Base-by-base conservation (phyloP, 2,888 invertebrate species). In the Mythimna vitellina region DNA sequence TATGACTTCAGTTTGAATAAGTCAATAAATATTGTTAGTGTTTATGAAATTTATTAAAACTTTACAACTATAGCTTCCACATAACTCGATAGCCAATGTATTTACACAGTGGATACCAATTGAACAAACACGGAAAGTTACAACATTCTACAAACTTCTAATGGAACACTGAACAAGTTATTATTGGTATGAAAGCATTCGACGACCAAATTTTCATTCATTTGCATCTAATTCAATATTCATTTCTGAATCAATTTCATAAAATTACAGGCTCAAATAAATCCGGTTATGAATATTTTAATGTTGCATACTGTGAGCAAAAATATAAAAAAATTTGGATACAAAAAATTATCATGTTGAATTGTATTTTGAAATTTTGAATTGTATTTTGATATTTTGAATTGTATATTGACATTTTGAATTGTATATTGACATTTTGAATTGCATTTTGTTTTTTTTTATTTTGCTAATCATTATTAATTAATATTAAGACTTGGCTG, bases 191-290 rank as follows among this genome's bases (percentile, higher is more conserved):
- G 62, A 63, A 67, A 72, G 51, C 29, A 61, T 62, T 65, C 32
- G 66, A 69, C 56, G 56, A 22, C 58, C 22, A 64, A 78, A 86
- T 78, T 65, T 75, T 46, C 61, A 64, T 76, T 81, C 65, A 79
- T 83, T 79, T 80, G 76, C 76, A 75, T 81, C 32, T 63, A 74
- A 77, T 81, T 78, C 65, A 73, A 79, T 79, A 81, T 82, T 79
- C 73, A 76, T 65, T 25, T 53, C 25, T 58, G 54, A 66, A 62
- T 66, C 14, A 49, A 75, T 67, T 69, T 57, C 65, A 49, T 51
- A 53, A 58, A 70, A 73, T 65, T 49, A 62, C 12, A 56, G 64
- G 72, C 53, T 8, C 42, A 54, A 42, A 67, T 62, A 51, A 9
- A 49, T 25, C 35, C 22, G 57, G 12, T 20, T 29, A 22, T n/a